phyloP scores from a whole-genome alignment of 2,888 invertebrate genomes.

The Hypselothyrea guttata region DNA sequence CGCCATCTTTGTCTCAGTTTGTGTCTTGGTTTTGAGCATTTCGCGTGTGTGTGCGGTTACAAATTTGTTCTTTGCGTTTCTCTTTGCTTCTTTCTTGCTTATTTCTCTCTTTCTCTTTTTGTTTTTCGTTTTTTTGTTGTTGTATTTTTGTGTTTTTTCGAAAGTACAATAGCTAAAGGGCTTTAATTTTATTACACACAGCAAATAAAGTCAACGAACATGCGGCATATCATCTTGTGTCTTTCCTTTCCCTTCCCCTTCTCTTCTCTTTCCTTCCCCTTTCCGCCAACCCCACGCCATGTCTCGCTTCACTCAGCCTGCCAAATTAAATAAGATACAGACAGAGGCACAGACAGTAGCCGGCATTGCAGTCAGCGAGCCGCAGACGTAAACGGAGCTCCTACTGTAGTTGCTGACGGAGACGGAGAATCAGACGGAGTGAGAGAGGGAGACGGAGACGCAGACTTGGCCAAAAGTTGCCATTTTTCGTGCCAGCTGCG shows the following conservation, averaged over 20 bases:
- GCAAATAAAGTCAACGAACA: slow-evolving; percentile 77
- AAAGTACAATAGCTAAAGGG: slow-evolving; percentile 77
- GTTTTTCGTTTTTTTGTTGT: slow-evolving; percentile 59
- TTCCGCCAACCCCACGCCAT: not conserved
- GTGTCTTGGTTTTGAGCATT: no score
- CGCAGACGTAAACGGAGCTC: slow-evolving; percentile 2
- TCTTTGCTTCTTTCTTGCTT: slow-evolving; percentile 1
- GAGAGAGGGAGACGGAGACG: slow-evolving; percentile 2
- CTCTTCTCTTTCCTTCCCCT: not conserved
- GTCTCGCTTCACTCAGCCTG: slow-evolving; percentile 5
- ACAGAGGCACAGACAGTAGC: slow-evolving; percentile 10
- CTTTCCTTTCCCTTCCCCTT: not conserved
- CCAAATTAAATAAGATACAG: slow-evolving; percentile 70
- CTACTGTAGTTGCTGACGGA: not conserved
- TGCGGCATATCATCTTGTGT: slow-evolving; percentile 49
- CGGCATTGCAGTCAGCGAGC: slow-evolving; percentile 11
- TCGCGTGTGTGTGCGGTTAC: no score
- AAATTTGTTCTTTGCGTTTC: no score
- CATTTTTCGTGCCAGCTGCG: slow-evolving; percentile 70
- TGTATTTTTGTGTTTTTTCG: slow-evolving; percentile 25
- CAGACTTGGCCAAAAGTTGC: slow-evolving; percentile 53
- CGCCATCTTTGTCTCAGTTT: no score
- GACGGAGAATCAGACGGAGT: slow-evolving; percentile 2
- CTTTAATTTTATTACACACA: slow-evolving; percentile 77
- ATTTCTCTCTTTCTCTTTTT: slow-evolving; percentile 17